A percentile compares a stretch with the other conserved stretches of the same genome.
phyloP scores from a whole-genome alignment of 2,797 vertebrate species.

The Gymnocypris eckloni region DNA sequence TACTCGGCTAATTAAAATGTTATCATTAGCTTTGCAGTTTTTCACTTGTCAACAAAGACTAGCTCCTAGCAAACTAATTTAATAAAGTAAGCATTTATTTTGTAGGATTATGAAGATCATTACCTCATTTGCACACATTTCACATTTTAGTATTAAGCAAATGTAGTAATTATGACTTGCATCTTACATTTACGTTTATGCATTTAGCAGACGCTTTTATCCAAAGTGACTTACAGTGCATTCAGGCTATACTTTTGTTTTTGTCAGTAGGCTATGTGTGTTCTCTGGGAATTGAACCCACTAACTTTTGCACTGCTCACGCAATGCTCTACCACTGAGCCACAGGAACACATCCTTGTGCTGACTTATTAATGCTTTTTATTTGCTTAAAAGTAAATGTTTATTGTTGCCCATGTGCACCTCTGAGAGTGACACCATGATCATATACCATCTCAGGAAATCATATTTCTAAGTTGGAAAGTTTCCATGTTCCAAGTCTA shows the following conservation, averaged over 20 bases:
- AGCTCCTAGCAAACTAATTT: background rate
- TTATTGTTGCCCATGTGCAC: background rate
- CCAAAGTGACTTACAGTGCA: too few species aligned
- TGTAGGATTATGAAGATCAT: background rate
- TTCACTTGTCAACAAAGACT: background rate
- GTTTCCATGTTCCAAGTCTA: background rate
- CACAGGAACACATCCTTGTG: too few species aligned
- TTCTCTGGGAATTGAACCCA: too few species aligned
- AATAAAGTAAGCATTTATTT: background rate
- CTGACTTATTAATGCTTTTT: background rate
- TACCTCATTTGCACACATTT: background rate
- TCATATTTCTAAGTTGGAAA: background rate
- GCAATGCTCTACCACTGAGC: too few species aligned
- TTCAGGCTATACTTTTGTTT: too few species aligned
- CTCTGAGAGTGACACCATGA: background rate
- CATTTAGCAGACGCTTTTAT: too few species aligned
- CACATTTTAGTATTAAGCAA: background rate
- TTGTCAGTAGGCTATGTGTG: too few species aligned
- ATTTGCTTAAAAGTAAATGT: background rate
- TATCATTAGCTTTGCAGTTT: background rate
- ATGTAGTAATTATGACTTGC: background rate
- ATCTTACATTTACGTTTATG: too few species aligned
- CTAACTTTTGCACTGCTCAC: too few species aligned
- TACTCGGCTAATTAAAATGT: background rate
- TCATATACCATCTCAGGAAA: background rate